A percentile compares a stretch with the other conserved stretches of the same genome.
phyloP scores from a whole-genome alignment of 2,113 vertebrate genomes.

The Phrynosoma blainvillii region DNA sequence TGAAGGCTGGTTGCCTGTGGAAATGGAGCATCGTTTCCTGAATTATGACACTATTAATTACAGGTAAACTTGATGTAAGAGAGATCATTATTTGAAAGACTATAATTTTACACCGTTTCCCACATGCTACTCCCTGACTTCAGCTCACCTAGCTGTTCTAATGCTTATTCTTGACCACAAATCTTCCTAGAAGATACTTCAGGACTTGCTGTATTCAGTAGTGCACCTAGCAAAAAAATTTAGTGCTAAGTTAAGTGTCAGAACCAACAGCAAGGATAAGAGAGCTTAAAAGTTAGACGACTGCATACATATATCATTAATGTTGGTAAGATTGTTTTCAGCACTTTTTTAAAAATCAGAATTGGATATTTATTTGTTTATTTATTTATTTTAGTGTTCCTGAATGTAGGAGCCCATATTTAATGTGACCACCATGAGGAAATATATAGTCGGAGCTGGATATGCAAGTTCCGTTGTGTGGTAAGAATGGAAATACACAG shows the following conservation, averaged over 20 bases:
- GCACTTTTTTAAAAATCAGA: not conserved
- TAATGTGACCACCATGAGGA: not conserved
- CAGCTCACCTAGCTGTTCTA: not conserved
- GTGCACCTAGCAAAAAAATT: not conserved
- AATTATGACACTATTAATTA: not conserved
- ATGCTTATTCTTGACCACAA: not conserved
- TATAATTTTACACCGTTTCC: too few species aligned
- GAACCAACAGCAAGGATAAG: not conserved
- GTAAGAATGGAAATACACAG: slow-evolving; percentile 14
- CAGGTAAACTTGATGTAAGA: not conserved
- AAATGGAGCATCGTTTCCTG: not conserved
- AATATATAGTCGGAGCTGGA: not conserved
- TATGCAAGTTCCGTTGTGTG: not conserved
- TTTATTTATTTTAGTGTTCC: not conserved
- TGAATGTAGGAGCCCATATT: not conserved
- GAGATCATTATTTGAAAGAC: not conserved
- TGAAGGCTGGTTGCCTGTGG: not conserved
- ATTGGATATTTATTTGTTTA: too few species aligned
- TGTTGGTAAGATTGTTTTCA: not conserved
- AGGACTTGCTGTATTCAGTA: not conserved
- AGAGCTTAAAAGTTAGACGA: too few species aligned
- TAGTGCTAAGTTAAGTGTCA: not conserved
- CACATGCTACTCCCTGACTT: too few species aligned
- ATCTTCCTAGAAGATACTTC: not conserved
- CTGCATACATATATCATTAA: too few species aligned